A percentile compares a stretch with the other conserved stretches of the same genome.
These are phyloP conservation scores for Mycalesis mineus DNA, from an alignment of 2,888 invertebrate genomes.

Conservation along the genomic window DNA sequence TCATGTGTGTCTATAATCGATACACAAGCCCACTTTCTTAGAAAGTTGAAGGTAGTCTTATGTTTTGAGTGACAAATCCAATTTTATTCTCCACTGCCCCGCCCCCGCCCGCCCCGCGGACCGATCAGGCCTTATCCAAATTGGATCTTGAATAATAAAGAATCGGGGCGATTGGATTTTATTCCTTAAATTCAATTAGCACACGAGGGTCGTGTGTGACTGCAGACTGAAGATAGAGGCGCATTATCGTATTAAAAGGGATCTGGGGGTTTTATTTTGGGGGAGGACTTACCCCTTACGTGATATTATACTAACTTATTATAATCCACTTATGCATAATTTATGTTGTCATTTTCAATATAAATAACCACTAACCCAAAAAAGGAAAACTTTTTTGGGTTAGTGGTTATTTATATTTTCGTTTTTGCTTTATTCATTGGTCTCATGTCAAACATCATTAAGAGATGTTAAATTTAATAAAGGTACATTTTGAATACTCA, in stretches of 20 bases:
- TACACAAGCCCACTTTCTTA: slow-evolving; percentile 37
- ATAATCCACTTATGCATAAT: slow-evolving; percentile 18
- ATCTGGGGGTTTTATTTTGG: slow-evolving; percentile 56
- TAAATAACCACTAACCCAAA: no score
- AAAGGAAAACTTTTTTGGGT: no score
- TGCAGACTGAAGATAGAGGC: slow-evolving; percentile 76
- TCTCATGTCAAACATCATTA: no score
- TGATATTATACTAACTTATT: slow-evolving; percentile 24
- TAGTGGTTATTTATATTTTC: no score
- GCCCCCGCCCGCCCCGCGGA: slow-evolving; percentile 57
- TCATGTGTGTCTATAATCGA: neutral
- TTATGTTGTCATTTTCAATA: slow-evolving; percentile 1
- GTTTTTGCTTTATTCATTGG: no score
- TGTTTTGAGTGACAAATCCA: slow-evolving; percentile 79
- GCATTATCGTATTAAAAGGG: slow-evolving; percentile 74
- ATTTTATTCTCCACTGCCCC: slow-evolving; percentile 76
- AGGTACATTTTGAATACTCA: no score
- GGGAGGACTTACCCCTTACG: slow-evolving; percentile 37
- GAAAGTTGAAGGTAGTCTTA: slow-evolving; percentile 66
- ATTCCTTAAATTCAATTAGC: slow-evolving; percentile 80
- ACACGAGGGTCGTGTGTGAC: slow-evolving; percentile 76
- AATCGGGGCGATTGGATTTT: slow-evolving; percentile 79
- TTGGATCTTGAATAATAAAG: slow-evolving; percentile 81
- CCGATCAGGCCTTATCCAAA: slow-evolving; percentile 80
- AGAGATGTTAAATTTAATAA: no score